Percentiles rank a stretch among this genome's conserved stretches.
phyloP scores from a whole-genome alignment of 35 echinoderm and acorn worm genomes.

The Chiridota heheva region DNA sequence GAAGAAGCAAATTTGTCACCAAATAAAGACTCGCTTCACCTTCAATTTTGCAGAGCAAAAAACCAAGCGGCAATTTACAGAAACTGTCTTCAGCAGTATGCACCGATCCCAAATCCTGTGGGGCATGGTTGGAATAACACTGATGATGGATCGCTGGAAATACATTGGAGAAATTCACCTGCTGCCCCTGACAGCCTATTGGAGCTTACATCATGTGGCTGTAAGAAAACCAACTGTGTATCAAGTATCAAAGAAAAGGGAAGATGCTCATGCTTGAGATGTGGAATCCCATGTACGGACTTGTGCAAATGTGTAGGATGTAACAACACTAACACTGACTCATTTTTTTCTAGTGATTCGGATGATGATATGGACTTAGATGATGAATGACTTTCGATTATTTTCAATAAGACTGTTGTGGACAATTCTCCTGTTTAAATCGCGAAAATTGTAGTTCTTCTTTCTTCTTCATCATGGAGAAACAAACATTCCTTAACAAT shows the following conservation, averaged over 20 bases:
- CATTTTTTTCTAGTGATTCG: no score
- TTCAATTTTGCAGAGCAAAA: not conserved
- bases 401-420: no score
- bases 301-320: constrained; percentile 19
- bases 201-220: constrained; percentile 13
- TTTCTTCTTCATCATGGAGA: no score
- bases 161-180: constrained; percentile 34
- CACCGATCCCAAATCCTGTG: constrained; percentile 21
- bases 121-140: constrained; percentile 40
- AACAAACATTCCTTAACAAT: no score
- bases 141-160: not conserved
- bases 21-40: no score
- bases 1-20: no score
- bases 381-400: no score
- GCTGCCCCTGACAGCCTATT: constrained; percentile 36
- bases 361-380: no score
- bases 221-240: constrained; percentile 22
- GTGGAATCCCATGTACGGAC: constrained; percentile 18
- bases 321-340: no score
- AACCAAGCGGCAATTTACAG: constrained; percentile 5
- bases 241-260: constrained; percentile 1
- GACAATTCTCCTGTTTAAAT: no score
- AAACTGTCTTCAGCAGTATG: not conserved
- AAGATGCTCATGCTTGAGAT: constrained; percentile 7
- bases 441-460: no score